Evolutionary conservation across 2,888 invertebrate genomes (phyloP), one percentile per base, ranked within the genome.

Genomic region (Mactromeris polynyma): DNA sequence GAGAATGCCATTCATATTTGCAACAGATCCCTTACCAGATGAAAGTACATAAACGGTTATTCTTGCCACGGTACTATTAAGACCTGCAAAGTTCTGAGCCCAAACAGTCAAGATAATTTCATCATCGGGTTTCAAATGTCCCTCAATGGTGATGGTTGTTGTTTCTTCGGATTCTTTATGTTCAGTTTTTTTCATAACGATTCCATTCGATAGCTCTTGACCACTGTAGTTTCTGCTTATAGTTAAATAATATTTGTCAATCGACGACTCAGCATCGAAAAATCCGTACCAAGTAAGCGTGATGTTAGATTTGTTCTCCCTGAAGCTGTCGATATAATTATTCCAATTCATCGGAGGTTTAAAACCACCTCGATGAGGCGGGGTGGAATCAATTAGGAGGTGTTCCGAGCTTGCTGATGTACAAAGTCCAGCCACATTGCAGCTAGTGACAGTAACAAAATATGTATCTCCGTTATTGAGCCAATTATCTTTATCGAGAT

Each of bases 361-460:
- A 46, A 93, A 92, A 33, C 91, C 92, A 6, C 93, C 93, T 9
- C 86, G n/a, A 26, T 92, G 91, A 6, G 94, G 94, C 0, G 93
- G 93, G 2, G 93, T 88, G 7, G 92, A 92, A 81, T 94, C 93
- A 14, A 94, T 89, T 33, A 92, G 79, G 19, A 93, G 19, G 31
- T 85, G 46, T 19, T 89, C 69, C 58, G 91, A 90, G 6, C 51
- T 42, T 26, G 87, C 85, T 7, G 90, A 86, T 11, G 89, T 81
- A 84, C 94, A 94, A 19, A 93, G 86, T 17, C 80, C 85, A 2
- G 93, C 93, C 11, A 77, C 82, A 54, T 93, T 93, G 79, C 93
- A 93, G 21, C 90, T 89, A 31, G 86, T 88, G 0, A 93, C 87
- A n/a, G 80, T 40, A 1, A 86, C 85, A 14, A 64, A 83, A 73